phyloP scores from a whole-genome alignment of 2,113 vertebrate genomes.

The Podiceps cristatus region DNA sequence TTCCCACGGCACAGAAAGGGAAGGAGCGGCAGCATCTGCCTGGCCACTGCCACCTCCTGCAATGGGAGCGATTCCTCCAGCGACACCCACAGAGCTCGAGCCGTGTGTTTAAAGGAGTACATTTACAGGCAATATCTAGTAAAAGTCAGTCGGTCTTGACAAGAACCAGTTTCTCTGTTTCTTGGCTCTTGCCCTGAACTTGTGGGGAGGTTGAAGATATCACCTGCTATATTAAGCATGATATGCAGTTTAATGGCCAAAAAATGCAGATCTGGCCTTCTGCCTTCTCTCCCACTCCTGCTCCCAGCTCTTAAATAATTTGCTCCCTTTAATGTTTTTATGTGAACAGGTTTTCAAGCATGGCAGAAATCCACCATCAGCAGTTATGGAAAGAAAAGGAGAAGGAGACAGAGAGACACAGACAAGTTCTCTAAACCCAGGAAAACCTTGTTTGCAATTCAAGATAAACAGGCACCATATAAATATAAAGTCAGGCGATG shows the following conservation, averaged over 20 bases:
- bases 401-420: not conserved
- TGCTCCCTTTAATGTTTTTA: constrained; percentile 17
- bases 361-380: not conserved
- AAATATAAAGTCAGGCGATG: rapidly evolving
- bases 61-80: rapidly evolving
- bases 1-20: not conserved
- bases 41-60: not conserved
- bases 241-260: constrained; percentile 10
- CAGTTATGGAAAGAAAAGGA: not conserved
- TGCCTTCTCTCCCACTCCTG: constrained; percentile 19
- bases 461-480: not conserved
- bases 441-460: not conserved
- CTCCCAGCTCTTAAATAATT: constrained; percentile 33
- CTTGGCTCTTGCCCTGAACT: not conserved
- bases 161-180: not conserved
- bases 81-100: not conserved
- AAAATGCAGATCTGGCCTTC: not conserved
- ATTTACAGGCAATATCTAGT: not conserved
- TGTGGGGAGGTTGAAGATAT: not conserved
- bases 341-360: not conserved
- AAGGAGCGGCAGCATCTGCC: not conserved
- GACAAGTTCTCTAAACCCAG: not conserved
- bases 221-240: constrained; percentile 32
- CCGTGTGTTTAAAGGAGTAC: rapidly evolving
- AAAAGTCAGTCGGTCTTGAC: not conserved